These are phyloP conservation scores for Polyodon spathula DNA, from an alignment of 2,113 vertebrate species.

Conservation along the genomic window DNA sequence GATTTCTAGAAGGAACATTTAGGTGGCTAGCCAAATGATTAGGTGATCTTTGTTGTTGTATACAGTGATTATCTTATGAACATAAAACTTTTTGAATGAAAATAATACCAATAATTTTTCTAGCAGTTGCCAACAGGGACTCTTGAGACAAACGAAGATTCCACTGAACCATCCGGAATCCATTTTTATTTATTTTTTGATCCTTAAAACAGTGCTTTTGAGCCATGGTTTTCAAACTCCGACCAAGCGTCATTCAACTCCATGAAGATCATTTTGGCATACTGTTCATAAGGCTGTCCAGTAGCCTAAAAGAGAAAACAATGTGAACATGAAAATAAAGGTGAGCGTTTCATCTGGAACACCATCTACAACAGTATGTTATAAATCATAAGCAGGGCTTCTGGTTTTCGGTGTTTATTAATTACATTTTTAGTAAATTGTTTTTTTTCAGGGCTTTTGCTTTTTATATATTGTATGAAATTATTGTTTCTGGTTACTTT, in stretches of 20 bases:
- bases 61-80: conserved; percentile 16
- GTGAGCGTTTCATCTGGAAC: neutral
- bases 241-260: conserved; percentile 95
- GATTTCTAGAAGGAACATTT: too few relatives aligned
- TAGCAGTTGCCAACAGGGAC: conserved; percentile 21
- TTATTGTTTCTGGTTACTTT: too few relatives aligned
- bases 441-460: too few relatives aligned
- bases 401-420: too few relatives aligned
- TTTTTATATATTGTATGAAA: too few relatives aligned
- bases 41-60: neutral
- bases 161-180: conserved; percentile 9
- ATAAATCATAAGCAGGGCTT: neutral
- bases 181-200: conserved; percentile 18
- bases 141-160: conserved; percentile 21
- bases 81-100: too few relatives aligned
- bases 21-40: conserved; percentile 3
- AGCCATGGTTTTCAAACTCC: conserved; percentile 94
- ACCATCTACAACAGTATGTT: neutral
- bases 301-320: conserved; percentile 59
- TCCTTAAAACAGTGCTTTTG: conserved; percentile 79
- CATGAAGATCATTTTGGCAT: conserved; percentile 98
- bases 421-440: too few relatives aligned
- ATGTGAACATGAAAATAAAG: neutral
- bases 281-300: conserved; percentile 81
- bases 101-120: too few relatives aligned